A percentile compares a stretch with the other conserved stretches of the same genome.
Evolutionary conservation across 2,113 vertebrate genomes (phyloP).

Genomic region (Marmota flaviventris): DNA sequence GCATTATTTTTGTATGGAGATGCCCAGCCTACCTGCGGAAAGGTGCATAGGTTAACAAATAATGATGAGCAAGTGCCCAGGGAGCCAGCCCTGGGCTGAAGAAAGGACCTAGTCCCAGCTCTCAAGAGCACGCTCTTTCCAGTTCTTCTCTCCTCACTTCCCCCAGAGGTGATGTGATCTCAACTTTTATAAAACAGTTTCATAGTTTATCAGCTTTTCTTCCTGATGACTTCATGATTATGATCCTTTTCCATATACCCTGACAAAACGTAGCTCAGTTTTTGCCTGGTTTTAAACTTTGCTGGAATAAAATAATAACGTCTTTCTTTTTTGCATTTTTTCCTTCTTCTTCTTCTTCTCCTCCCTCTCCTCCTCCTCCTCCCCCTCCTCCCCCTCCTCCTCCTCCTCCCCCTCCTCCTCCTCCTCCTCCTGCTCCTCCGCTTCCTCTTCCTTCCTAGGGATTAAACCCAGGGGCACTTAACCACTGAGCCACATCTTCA

Average conservation of each 20-base stretch:
- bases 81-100: too few relatives aligned
- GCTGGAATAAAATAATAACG: too few relatives aligned
- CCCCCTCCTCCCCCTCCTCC: too few relatives aligned
- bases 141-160: neutral
- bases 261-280: neutral
- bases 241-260: neutral
- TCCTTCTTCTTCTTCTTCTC: too few relatives aligned
- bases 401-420: too few relatives aligned
- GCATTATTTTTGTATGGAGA: neutral
- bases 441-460: neutral
- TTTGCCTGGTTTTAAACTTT: neutral
- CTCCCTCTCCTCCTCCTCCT: too few relatives aligned
- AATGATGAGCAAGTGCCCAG: neutral
- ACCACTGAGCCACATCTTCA: too few relatives aligned
- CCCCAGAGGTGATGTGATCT: accelerated
- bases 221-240: neutral
- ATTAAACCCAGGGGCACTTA: too few relatives aligned
- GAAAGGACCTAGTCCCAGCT: neutral
- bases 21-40: neutral
- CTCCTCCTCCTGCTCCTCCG: neutral
- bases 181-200: neutral
- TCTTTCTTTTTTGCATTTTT: neutral
- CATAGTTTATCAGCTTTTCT: neutral
- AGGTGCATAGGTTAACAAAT: neutral
- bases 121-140: neutral